These are phyloP conservation scores for Rhodinocichla rosea DNA, from an alignment of 2,113 vertebrate genomes.

Conservation along the genomic window DNA sequence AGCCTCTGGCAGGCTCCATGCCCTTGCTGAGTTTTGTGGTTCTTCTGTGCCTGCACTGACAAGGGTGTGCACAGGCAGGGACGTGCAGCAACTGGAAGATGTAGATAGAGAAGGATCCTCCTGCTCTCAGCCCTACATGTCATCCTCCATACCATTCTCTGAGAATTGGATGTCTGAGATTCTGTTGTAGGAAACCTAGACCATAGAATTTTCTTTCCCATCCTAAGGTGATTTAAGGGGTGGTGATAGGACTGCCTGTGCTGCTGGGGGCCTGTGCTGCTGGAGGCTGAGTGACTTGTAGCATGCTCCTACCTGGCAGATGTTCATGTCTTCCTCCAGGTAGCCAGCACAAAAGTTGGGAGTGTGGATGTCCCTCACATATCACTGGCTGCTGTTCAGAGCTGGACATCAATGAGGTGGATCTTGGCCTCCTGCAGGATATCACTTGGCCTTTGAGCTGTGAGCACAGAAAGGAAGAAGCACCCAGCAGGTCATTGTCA, in stretches of 20 bases:
- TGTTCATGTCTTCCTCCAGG: background rate
- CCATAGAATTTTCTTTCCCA: background rate
- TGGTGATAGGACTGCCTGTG: background rate
- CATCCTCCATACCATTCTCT: background rate
- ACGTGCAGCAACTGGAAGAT: background rate
- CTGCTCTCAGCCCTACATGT: background rate
- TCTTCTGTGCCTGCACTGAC: background rate
- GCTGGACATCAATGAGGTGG: background rate
- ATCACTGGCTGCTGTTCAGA: background rate
- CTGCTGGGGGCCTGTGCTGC: background rate
- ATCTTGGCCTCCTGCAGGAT: background rate
- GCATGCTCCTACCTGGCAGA: background rate
- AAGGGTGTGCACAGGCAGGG: rapidly evolving
- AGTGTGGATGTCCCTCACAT: background rate
- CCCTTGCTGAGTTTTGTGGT: background rate
- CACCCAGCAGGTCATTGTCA: rapidly evolving
- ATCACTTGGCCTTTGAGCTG: background rate
- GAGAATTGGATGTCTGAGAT: background rate
- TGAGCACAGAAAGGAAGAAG: background rate
- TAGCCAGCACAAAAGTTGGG: background rate
- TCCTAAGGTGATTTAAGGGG: background rate
- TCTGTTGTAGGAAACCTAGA: background rate
- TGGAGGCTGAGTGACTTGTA: background rate
- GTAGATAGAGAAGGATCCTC: background rate
- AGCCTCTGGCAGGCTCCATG: background rate